A percentile compares a stretch with the other conserved stretches of the same genome.
These are phyloP conservation scores for Thalassaphorura encarpata DNA, from an alignment of 1,140 invertebrate genomes.

Conservation along the genomic window DNA sequence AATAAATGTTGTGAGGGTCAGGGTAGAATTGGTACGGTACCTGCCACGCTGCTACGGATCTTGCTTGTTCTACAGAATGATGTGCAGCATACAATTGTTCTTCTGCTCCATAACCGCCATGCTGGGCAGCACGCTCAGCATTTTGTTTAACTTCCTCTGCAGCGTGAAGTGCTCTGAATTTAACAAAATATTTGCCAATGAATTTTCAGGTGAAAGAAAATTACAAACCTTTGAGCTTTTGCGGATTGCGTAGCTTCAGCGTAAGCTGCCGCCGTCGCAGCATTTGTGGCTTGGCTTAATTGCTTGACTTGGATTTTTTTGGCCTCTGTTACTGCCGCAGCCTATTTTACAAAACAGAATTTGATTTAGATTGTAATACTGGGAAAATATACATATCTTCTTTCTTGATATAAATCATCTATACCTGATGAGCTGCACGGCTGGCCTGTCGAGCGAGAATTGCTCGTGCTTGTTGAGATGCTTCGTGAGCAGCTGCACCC, in stretches of 20 bases:
- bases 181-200: too few relatives aligned
- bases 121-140: constrained; percentile 9
- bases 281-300: constrained; percentile 16
- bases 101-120: constrained; percentile 16
- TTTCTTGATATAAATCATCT: neutral
- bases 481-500: too few relatives aligned
- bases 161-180: constrained; percentile 17
- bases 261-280: constrained; percentile 26
- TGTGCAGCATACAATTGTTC: constrained; percentile 16
- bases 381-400: too few relatives aligned
- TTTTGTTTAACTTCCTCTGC: constrained; percentile 14
- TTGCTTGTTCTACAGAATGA: constrained; percentile 8
- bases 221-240: constrained; percentile 1
- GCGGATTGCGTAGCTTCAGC: constrained; percentile 26
- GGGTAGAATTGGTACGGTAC: too few relatives aligned
- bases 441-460: constrained; percentile 28
- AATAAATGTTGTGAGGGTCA: too few relatives aligned
- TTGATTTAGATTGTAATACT: too few relatives aligned
- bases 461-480: constrained; percentile 26
- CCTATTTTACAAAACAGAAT: neutral
- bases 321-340: neutral
- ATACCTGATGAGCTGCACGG: constrained; percentile 30
- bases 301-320: neutral
- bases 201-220: too few relatives aligned
- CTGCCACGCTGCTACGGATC: constrained; percentile 9